Evolutionary conservation across 2,888 invertebrate genomes (phyloP), one percentile per base, ranked within the genome.

Genomic region (Willowsia nigromaculata): DNA sequence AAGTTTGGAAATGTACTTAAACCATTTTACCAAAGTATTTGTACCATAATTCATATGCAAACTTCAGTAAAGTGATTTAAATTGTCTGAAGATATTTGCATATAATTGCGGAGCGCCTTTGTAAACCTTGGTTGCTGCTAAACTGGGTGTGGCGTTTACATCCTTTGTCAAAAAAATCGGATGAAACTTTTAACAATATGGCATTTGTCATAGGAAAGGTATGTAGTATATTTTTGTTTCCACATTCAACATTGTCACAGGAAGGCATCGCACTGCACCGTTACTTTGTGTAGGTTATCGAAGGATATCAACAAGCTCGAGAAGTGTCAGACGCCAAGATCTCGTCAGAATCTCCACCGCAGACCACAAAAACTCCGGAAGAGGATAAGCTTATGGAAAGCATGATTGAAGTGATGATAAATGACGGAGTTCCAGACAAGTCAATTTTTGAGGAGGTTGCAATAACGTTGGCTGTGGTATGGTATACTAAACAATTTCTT

Each of bases 351-450:
- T n/a, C n/a, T n/a, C n/a, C n/a, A n/a, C n/a, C n/a, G n/a, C n/a
- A n/a, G n/a, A n/a, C n/a, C n/a, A n/a, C n/a, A n/a, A n/a, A n/a
- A n/a, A n/a, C n/a, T n/a, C n/a, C n/a, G n/a, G n/a, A n/a, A n/a
- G 56, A 56, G 3, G 74, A 74, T 74, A 22, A 43, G n/a, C 9
- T 18, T 4, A 43, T 18, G 40, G 53, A 78, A 50, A 74, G 82
- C 18, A 82, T 82, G 82, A 82, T 82, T 65, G 82, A 82, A 47
- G 82, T 82, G 1, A 62, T 82, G 62, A 33, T 82, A 0, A 62
- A 82, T 7, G 40, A 43, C 59, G 82, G 47, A 0, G 33, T 65
- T 15, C n/a, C 82, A 27, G 82, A 82, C 0, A 62, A 65, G 18
- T 25, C 40, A n/a, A 82, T 82, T 65, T 65, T 82, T 18, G 65